phyloP scores from a whole-genome alignment of 2,113 vertebrate species.

The Lepisosteus osseus region DNA sequence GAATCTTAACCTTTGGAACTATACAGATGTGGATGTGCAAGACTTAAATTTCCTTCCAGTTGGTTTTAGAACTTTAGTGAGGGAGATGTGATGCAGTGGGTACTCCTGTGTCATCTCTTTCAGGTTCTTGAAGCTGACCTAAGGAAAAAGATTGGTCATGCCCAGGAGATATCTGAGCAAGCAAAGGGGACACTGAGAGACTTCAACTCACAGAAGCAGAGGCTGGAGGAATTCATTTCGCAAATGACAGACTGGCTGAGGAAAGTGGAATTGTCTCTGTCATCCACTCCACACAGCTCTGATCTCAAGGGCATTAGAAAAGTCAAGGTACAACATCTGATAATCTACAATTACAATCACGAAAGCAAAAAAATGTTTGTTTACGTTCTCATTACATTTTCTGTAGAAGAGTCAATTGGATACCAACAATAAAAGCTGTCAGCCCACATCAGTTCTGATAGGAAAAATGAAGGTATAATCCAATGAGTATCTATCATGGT shows the following conservation, averaged over 20 bases:
- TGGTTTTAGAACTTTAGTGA: too few relatives aligned
- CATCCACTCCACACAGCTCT: conserved; percentile 56
- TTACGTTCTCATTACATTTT: too few relatives aligned
- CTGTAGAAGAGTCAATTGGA: too few relatives aligned
- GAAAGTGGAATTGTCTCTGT: conserved; percentile 68
- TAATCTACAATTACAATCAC: neutral
- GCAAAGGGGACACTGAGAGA: conserved; percentile 79
- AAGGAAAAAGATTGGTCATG: conserved; percentile 80
- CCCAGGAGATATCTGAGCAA: conserved; percentile 75
- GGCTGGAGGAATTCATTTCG: conserved; percentile 76
- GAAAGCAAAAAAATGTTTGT: too few relatives aligned
- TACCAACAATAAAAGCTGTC: too few relatives aligned
- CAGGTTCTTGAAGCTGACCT: conserved; percentile 89
- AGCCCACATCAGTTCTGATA: too few relatives aligned
- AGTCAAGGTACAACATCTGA: conserved; percentile 70
- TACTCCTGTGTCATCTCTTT: conserved; percentile 11
- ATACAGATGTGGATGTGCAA: too few relatives aligned
- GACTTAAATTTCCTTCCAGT: too few relatives aligned
- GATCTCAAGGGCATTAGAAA: conserved; percentile 74
- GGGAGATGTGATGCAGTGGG: too few relatives aligned
- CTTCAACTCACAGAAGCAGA: conserved; percentile 76
- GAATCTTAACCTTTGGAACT: too few relatives aligned
- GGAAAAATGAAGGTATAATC: too few relatives aligned
- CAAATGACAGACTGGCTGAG: conserved; percentile 70
- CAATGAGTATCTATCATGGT: too few relatives aligned